A percentile compares a stretch with the other conserved stretches of the same genome.
Evolutionary conservation across 2,888 invertebrate species (phyloP).

Genomic region (Sarcophaga variegata): DNA sequence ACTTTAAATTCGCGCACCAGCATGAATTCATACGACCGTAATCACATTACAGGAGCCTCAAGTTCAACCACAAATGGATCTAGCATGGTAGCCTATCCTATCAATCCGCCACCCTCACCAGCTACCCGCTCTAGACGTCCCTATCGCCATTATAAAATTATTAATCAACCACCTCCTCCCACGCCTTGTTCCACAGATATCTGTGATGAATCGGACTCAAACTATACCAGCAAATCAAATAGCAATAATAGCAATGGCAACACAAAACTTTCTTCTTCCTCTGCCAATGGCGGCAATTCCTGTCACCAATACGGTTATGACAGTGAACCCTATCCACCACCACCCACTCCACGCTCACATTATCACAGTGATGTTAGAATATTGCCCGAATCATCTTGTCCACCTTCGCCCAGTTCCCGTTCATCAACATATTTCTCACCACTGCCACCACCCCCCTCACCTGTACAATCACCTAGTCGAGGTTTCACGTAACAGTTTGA

Average conservation of each 20-base stretch:
- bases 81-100: constrained; percentile 86
- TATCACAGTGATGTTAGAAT: constrained; percentile 87
- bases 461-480: constrained; percentile 85
- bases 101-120: constrained; percentile 96
- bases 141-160: constrained; percentile 89
- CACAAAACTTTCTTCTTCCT: constrained; percentile 76
- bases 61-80: constrained; percentile 82
- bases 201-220: constrained; percentile 93
- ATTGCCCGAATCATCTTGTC: constrained; percentile 85
- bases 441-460: constrained; percentile 93
- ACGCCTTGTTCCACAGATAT: constrained; percentile 97
- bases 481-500: constrained; percentile 82
- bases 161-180: constrained; percentile 94
- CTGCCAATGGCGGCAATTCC: constrained; percentile 80
- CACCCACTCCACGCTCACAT: constrained; percentile 89
- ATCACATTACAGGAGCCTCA: constrained; percentile 86
- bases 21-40: constrained; percentile 87
- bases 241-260: constrained; percentile 80
- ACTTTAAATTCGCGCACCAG: constrained; percentile 85
- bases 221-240: constrained; percentile 84
- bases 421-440: constrained; percentile 91
- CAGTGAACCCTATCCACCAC: constrained; percentile 88
- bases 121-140: constrained; percentile 90
- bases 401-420: constrained; percentile 87
- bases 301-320: constrained; percentile 84